A percentile compares a stretch with the other conserved stretches of the same genome.
phyloP scores from a whole-genome alignment of 2,113 vertebrate species.

The Petaurus breviceps region DNA sequence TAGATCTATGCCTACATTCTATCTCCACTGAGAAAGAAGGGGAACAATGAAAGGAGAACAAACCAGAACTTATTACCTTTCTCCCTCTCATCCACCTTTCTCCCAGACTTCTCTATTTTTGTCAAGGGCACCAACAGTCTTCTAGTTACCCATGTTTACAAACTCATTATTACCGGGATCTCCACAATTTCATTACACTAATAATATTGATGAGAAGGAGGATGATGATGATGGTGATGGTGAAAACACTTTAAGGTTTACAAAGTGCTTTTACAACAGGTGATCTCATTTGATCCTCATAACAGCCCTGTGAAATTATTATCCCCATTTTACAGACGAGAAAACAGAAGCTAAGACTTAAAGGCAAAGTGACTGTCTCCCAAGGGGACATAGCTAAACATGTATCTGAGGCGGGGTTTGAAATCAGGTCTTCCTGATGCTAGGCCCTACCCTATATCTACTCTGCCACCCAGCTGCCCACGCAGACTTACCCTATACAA shows the following conservation, averaged over 20 bases:
- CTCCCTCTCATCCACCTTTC: background rate
- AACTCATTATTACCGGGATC: background rate
- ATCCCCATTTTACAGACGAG: background rate
- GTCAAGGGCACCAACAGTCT: background rate
- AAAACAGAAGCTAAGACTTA: background rate
- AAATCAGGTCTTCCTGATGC: background rate
- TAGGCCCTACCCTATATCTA: background rate
- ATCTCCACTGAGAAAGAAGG: background rate
- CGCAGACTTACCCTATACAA: background rate
- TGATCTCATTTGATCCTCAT: background rate
- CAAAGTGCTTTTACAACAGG: background rate
- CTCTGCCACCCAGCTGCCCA: background rate
- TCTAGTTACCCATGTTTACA: background rate
- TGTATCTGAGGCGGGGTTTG: background rate
- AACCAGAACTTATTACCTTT: background rate
- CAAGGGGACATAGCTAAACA: background rate
- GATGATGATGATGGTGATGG: background rate
- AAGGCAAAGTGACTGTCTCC: background rate
- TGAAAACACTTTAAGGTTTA: background rate
- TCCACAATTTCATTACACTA: background rate
- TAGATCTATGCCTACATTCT: background rate
- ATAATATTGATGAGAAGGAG: background rate
- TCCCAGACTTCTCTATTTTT: background rate
- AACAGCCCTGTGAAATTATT: background rate
- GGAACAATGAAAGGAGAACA: background rate